Evolutionary conservation across 2,888 invertebrate genomes (phyloP).

Genomic region (Diogma glabrata): DNA sequence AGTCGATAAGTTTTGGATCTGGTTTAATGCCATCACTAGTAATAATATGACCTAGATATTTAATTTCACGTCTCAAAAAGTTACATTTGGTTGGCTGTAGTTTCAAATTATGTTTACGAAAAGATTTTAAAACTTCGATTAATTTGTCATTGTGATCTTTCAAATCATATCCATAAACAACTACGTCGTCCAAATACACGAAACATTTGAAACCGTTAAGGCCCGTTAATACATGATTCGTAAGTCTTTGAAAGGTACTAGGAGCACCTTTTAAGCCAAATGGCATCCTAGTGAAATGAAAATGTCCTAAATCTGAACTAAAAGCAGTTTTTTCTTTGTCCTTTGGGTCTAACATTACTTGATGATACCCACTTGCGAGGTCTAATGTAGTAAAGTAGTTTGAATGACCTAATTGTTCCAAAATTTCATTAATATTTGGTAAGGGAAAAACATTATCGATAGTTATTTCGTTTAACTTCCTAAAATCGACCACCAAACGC

Average conservation of each 20-base stretch:
- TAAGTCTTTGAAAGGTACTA: conserved; percentile 19
- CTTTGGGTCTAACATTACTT: conserved; percentile 12
- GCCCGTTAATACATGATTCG: too few species aligned
- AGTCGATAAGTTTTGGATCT: background rate
- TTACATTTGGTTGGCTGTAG: background rate
- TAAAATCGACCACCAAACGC: conserved; percentile 9
- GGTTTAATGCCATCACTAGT: background rate
- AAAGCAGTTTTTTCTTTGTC: conserved; percentile 19
- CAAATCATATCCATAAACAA: conserved; percentile 4
- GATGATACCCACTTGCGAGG: conserved; percentile 17
- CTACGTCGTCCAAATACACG: background rate
- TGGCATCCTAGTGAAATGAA: conserved; percentile 20
- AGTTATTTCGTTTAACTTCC: conserved; percentile 5
- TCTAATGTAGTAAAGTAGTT: conserved; percentile 17
- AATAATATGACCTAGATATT: conserved; percentile 6
- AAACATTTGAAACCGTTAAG: background rate
- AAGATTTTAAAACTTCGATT: background rate
- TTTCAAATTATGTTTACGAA: background rate
- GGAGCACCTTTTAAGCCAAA: conserved; percentile 21
- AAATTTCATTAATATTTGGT: conserved; percentile 17
- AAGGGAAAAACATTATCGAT: conserved; percentile 13
- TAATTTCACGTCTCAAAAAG: background rate
- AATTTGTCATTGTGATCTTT: conserved; percentile 3
- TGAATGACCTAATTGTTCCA: conserved; percentile 16
- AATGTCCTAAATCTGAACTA: conserved; percentile 18